phyloP scores from a whole-genome alignment of 2,797 vertebrate genomes.

The Gymnothorax reevesii region DNA sequence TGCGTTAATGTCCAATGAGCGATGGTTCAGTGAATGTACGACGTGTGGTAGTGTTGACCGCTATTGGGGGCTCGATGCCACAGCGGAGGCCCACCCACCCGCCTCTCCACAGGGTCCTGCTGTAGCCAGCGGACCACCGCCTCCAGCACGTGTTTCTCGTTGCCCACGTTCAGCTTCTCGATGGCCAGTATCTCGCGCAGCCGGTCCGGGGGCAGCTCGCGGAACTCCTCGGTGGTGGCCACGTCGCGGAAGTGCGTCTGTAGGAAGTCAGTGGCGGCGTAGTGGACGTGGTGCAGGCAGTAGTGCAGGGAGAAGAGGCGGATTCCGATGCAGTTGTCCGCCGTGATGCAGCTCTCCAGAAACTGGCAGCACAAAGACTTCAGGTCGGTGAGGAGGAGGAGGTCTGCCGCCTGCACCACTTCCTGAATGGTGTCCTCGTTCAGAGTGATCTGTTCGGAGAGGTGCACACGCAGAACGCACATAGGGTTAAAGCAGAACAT shows the following conservation, averaged over 20 bases:
- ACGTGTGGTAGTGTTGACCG: background rate
- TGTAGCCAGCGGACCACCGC: slow-evolving; percentile 91
- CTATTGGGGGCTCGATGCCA: slow-evolving; percentile 57
- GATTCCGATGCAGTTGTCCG: slow-evolving; percentile 97
- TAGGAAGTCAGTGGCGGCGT: slow-evolving; percentile 91
- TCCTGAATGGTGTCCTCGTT: slow-evolving; percentile 98
- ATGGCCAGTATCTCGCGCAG: slow-evolving; percentile 89
- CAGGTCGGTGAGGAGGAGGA: slow-evolving; percentile 93
- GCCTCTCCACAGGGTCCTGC: slow-evolving; percentile 85
- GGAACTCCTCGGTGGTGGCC: slow-evolving; percentile 88
- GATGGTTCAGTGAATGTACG: background rate
- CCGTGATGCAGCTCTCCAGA: slow-evolving; percentile 92
- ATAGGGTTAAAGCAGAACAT: too few species aligned
- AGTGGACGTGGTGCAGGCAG: slow-evolving; percentile 91
- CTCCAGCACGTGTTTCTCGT: slow-evolving; percentile 92
- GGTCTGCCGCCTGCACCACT: slow-evolving; percentile 93
- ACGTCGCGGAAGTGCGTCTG: slow-evolving; percentile 97
- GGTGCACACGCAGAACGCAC: background rate
- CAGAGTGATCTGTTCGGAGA: slow-evolving; percentile 79
- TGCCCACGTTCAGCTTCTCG: slow-evolving; percentile 97
- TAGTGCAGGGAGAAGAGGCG: slow-evolving; percentile 95
- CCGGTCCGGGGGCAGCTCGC: slow-evolving; percentile 84
- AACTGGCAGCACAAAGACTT: slow-evolving; percentile 97
- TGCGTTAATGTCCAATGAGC: too few species aligned
- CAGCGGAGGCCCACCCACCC: slow-evolving; percentile 69